Evolutionary conservation across 2,888 invertebrate genomes (phyloP), one percentile per base, ranked within the genome.

Genomic region (Strigamia maritima): DNA sequence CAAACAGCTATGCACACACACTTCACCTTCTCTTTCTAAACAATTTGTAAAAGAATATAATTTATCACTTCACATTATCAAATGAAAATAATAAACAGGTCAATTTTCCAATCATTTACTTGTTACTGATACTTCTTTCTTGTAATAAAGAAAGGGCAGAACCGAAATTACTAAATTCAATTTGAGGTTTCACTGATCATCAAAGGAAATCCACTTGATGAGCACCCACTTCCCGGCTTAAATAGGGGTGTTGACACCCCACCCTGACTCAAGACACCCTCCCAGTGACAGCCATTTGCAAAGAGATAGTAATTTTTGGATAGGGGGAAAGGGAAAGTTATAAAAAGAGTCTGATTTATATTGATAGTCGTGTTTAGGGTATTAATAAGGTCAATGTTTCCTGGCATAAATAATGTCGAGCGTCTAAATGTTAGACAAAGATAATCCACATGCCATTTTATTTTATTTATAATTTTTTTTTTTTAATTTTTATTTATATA

Each of bases 181-280:
- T 65, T 65, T 65, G 60, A 24, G 60, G 60, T 65, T 65, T 65
- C 35, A 24, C 22, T 44, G 14, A 65, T 65, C 2, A 65, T 65
- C 60, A 65, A 65, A 65, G 60, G 60, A 65, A 65, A 65, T 65
- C 60, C 60, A 24, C 60, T 65, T 24, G 24, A 65, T 65, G 60
- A 22, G 60, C 22, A 22, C 60, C 60, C 60, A 65, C 60, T 65
- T 65, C 60, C 60, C 60, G 24, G 60, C 60, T 24, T 65, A 65
- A 65, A 65, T 65, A 65, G 60, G 60, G 60, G 60, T 65, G 60
- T 65, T 65, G 60, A 24, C 60, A 65, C 60, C 60, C 60, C 44
- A 44, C 44, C 44, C 4, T 12, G 44, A 44, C 44, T 65, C 24
- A 65, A 65, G 60, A 65, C 60, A 65, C 60, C 60, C 60, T 65